phyloP scores from a whole-genome alignment of 1,140 invertebrate species.

The Charaxes varanes region DNA sequence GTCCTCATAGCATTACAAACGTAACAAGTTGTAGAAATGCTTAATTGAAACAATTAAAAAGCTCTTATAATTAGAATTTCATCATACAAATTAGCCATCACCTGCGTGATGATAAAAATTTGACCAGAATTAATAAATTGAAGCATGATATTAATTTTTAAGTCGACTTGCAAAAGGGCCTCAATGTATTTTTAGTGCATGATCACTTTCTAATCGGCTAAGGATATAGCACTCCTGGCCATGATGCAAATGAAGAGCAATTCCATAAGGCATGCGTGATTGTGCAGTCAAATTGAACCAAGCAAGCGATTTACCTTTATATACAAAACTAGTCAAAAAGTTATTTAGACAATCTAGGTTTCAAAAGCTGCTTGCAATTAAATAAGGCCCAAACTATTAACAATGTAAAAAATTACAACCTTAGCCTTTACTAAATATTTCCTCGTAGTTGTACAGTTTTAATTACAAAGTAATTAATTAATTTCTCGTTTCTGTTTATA shows the following conservation, averaged over 20 bases:
- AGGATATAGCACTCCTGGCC: conserved; percentile 9
- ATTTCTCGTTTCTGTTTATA: too few species aligned
- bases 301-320: conserved; percentile 17
- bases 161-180: conserved; percentile 1
- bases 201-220: conserved; percentile 11
- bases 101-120: conserved; percentile 6
- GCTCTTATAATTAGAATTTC: background rate
- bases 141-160: conserved; percentile 12
- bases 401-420: too few species aligned
- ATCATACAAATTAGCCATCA: conserved; percentile 10
- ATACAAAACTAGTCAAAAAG: conserved; percentile 6
- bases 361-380: background rate
- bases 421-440: too few species aligned
- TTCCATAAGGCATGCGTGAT: conserved; percentile 16
- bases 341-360: background rate
- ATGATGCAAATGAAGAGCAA: conserved; percentile 16
- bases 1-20: too few species aligned
- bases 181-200: conserved; percentile 8
- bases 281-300: conserved; percentile 13
- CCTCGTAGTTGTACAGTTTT: too few species aligned
- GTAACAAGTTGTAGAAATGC: too few species aligned
- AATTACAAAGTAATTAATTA: too few species aligned
- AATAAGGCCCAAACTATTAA: too few species aligned
- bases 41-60: too few species aligned
- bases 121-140: conserved; percentile 1